Evolutionary conservation across 2,113 vertebrate species (phyloP).

Genomic region (Aegotheles bennettii): DNA sequence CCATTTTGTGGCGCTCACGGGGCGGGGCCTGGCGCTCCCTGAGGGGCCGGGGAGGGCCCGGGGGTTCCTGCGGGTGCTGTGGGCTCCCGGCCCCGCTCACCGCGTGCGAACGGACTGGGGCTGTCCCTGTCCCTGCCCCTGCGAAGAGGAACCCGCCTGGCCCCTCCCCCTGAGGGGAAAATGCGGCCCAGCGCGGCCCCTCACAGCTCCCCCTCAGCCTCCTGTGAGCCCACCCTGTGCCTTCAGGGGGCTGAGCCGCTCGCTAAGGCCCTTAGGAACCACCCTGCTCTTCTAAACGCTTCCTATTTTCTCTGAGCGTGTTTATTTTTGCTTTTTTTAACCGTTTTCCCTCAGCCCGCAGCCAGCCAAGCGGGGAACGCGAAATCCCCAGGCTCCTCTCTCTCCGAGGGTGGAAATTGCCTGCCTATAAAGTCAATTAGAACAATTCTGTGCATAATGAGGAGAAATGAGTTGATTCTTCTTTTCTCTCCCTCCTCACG

Average conservation of each 20-base stretch:
- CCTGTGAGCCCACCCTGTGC: accelerated
- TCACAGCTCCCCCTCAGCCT: neutral
- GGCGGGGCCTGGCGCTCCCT: no score
- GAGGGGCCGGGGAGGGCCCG: no score
- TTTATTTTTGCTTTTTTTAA: neutral
- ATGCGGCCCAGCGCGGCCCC: neutral
- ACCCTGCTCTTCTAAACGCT: neutral
- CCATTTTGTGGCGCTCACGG: neutral
- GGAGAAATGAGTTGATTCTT: neutral
- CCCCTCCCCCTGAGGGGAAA: no score
- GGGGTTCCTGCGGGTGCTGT: no score
- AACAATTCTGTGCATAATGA: neutral
- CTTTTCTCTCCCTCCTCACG: neutral
- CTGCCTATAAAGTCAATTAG: neutral
- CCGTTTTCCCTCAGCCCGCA: neutral
- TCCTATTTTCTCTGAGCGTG: neutral
- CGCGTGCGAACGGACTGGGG: no score
- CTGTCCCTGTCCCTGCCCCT: no score
- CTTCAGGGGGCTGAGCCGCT: no score
- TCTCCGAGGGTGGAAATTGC: neutral
- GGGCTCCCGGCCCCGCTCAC: no score
- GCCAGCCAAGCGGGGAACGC: neutral
- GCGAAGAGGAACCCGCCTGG: accelerated
- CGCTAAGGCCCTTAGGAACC: no score
- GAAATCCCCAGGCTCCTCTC: neutral